Conservation (phyloP, 2,888 invertebrate genomes). For the Macrostomum cliftonense region DNA sequence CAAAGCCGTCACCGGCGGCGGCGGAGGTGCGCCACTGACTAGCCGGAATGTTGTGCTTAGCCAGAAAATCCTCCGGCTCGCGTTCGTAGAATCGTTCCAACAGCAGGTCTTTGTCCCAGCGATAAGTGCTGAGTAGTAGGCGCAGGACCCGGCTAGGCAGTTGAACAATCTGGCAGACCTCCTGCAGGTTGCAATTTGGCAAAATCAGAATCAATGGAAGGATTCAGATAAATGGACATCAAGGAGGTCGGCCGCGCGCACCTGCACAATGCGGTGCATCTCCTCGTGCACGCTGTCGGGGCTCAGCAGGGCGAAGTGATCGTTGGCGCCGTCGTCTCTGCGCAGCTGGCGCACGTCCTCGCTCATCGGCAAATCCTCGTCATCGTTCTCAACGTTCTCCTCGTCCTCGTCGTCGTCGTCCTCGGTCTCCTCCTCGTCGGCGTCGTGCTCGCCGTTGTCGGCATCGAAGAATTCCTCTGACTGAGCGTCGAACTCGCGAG, state of each 20-base stretch:
- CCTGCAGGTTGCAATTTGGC: no score
- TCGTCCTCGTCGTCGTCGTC: conserved; percentile 55
- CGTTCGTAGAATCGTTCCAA: neutral
- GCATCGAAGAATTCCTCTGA: no score
- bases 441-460: no score
- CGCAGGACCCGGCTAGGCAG: neutral
- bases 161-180: neutral
- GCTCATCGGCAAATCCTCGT: conserved; percentile 53
- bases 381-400: conserved; percentile 54
- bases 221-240: no score
- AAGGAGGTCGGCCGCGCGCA: no score
- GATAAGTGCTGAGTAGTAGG: neutral
- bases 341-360: conserved; percentile 28
- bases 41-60: neutral
- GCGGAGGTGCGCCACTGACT: no score
- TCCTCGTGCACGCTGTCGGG: conserved; percentile 6
- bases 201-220: no score
- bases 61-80: neutral
- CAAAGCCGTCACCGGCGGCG: no score
- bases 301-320: neutral
- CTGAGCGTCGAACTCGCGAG: no score
- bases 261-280: neutral
- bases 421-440: conserved; percentile 58
- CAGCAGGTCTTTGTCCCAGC: conserved; percentile 1
- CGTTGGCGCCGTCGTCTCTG: conserved; percentile 38